Evolutionary conservation across 2,888 invertebrate genomes (phyloP).

Genomic region (Hydropsyche betteni): DNA sequence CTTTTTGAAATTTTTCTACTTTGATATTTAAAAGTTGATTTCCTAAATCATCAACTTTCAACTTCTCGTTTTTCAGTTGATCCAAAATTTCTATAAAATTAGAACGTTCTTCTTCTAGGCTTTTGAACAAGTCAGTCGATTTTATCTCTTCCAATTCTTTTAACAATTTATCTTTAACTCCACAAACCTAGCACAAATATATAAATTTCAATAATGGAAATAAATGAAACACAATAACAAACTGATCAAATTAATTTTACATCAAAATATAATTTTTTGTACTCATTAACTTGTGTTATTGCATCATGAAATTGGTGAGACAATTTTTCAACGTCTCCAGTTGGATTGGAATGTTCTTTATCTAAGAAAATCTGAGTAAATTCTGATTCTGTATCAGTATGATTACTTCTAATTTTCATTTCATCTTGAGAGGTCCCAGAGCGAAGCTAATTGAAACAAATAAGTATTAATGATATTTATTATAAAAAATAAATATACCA

Average conservation of each 20-base stretch:
- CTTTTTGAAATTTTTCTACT: slow-evolving; percentile 57
- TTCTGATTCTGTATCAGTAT: slow-evolving; percentile 52
- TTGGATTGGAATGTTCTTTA: slow-evolving; percentile 61
- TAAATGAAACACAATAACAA: slow-evolving; percentile 19
- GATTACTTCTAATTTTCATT: slow-evolving; percentile 60
- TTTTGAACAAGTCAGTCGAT: slow-evolving; percentile 62
- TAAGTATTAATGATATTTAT: neutral
- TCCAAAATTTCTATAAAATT: slow-evolving; percentile 63
- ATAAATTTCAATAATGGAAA: neutral
- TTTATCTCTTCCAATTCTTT: slow-evolving; percentile 68
- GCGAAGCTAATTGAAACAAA: slow-evolving; percentile 54
- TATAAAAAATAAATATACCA: too few relatives aligned
- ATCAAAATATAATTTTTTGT: slow-evolving; percentile 66
- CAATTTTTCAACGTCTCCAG: slow-evolving; percentile 65
- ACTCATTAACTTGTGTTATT: slow-evolving; percentile 61
- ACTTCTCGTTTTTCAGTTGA: slow-evolving; percentile 63
- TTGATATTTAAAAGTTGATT: slow-evolving; percentile 67
- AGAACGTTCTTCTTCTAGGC: slow-evolving; percentile 65
- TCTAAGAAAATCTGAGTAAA: slow-evolving; percentile 42
- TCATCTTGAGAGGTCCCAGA: slow-evolving; percentile 61
- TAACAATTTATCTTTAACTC: slow-evolving; percentile 67
- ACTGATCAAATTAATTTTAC: slow-evolving; percentile 53
- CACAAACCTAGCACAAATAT: slow-evolving; percentile 66
- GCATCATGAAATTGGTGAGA: slow-evolving; percentile 66
- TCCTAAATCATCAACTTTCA: slow-evolving; percentile 67